Evolutionary conservation across 2,797 vertebrate genomes (phyloP).

Genomic region (Poeciliopsis paucimaculata): DNA sequence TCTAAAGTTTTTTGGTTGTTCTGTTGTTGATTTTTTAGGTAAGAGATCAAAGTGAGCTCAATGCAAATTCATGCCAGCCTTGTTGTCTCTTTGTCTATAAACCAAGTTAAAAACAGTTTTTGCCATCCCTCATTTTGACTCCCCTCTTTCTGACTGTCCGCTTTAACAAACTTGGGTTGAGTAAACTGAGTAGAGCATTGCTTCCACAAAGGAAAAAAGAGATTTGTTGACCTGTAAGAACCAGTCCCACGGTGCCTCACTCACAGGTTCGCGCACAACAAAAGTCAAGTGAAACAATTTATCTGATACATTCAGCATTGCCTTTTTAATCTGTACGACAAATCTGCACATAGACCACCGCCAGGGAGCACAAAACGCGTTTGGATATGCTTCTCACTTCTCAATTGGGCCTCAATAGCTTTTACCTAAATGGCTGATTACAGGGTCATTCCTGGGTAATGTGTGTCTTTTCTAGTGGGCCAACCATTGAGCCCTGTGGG

Average conservation of each 20-base stretch:
- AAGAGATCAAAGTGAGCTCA: neutral
- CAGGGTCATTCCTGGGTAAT: slow-evolving; percentile 94
- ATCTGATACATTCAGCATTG: slow-evolving; percentile 85
- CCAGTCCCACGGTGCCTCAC: slow-evolving; percentile 79
- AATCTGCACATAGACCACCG: slow-evolving; percentile 92
- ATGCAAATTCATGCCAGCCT: neutral
- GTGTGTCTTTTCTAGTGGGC: slow-evolving; percentile 84
- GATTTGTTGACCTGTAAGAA: slow-evolving; percentile 73
- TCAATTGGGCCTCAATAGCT: slow-evolving; percentile 89
- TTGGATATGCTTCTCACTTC: slow-evolving; percentile 94
- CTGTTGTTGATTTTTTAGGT: neutral
- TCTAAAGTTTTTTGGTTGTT: neutral
- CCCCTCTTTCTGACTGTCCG: slow-evolving; percentile 52
- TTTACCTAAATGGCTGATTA: slow-evolving; percentile 97
- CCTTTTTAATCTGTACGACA: slow-evolving; percentile 90
- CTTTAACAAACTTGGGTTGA: slow-evolving; percentile 76
- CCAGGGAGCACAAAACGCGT: slow-evolving; percentile 89
- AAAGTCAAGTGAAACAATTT: slow-evolving; percentile 82
- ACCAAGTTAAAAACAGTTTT: neutral
- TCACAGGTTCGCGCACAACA: slow-evolving; percentile 83
- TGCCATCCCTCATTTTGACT: slow-evolving; percentile 45
- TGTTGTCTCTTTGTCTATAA: neutral
- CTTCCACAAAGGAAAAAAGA: slow-evolving; percentile 54
- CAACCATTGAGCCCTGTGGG: slow-evolving; percentile 75
- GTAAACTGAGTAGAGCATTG: slow-evolving; percentile 67